Conservation (phyloP, 2,113 vertebrate genomes). For the Chamaea fasciata region DNA sequence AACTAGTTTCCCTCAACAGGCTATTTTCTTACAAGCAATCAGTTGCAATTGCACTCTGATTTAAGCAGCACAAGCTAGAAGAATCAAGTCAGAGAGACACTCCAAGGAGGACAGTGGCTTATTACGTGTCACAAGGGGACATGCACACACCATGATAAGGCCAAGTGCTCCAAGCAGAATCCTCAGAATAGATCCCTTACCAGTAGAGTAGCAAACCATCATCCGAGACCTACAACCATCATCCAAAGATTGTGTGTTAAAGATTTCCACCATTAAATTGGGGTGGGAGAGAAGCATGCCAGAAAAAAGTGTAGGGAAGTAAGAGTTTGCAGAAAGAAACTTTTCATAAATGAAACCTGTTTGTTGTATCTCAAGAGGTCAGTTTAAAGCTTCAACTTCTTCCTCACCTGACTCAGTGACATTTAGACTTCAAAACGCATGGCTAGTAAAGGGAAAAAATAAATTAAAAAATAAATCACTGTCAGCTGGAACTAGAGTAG, state of each 20-base stretch:
- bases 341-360: background rate
- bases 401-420: background rate
- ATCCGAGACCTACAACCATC: background rate
- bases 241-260: background rate
- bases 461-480: background rate
- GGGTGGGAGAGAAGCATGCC: background rate
- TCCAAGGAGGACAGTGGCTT: background rate
- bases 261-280: background rate
- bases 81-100: background rate
- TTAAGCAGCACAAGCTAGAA: background rate
- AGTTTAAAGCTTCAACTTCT: background rate
- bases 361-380: background rate
- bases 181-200: background rate
- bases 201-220: background rate
- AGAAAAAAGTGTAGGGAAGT: background rate
- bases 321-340: background rate
- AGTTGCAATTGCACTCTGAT: background rate
- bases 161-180: background rate
- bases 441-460: background rate
- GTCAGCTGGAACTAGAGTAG: background rate
- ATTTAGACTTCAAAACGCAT: background rate
- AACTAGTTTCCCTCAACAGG: background rate
- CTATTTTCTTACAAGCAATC: background rate
- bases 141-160: accelerated
- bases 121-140: accelerated